A percentile compares a stretch with the other conserved stretches of the same genome.
Evolutionary conservation across 2,797 vertebrate species (phyloP).

Genomic region (Sphaeramia orbicularis): DNA sequence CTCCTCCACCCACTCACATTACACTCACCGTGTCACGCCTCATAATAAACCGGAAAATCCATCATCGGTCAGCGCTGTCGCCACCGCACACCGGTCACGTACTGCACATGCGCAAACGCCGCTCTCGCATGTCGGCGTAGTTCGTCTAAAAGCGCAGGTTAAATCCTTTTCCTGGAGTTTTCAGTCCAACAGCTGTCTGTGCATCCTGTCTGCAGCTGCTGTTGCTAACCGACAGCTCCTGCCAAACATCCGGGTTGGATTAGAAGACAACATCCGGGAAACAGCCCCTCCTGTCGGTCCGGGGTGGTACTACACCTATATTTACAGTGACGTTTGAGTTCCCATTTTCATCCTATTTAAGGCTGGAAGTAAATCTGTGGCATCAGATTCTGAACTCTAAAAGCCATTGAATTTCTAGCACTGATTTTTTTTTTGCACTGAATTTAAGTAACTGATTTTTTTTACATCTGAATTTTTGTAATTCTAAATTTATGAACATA

Average conservation of each 20-base stretch:
- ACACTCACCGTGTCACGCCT: neutral
- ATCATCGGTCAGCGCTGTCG: neutral
- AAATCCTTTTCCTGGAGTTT: neutral
- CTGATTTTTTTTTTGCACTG: no score
- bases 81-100: neutral
- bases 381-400: no score
- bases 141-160: neutral
- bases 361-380: no score
- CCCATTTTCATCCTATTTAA: no score
- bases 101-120: neutral
- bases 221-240: constrained; percentile 46
- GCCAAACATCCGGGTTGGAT: constrained; percentile 41
- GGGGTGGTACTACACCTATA: no score
- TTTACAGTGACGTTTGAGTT: no score
- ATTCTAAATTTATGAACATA: no score
- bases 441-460: no score
- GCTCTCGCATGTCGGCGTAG: neutral
- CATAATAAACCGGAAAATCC: neutral
- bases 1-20: neutral
- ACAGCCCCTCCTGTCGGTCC: constrained; percentile 8
- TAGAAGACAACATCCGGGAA: neutral
- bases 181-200: constrained; percentile 38
- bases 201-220: constrained; percentile 20
- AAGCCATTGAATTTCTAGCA: no score
- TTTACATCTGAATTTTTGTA: no score